A percentile compares a stretch with the other conserved stretches of the same genome.
phyloP scores from a whole-genome alignment of 2,888 invertebrate genomes.

The Horisme vitalbata region DNA sequence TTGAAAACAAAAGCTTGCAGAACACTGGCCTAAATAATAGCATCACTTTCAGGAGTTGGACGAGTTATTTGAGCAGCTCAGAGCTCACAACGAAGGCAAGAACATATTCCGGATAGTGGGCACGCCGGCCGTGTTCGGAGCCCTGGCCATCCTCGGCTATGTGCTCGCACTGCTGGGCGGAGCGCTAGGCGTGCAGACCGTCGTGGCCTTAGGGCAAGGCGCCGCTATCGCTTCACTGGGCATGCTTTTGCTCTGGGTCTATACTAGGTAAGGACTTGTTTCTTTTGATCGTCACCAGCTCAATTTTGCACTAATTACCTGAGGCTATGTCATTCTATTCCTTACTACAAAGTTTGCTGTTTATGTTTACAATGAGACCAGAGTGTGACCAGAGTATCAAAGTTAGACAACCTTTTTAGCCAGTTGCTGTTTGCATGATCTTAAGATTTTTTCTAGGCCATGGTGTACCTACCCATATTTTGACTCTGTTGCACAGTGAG shows the following conservation, averaged over 20 bases:
- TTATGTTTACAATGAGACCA: too few relatives aligned
- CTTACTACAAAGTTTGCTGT: too few relatives aligned
- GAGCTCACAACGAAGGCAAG: slow-evolving; percentile 97
- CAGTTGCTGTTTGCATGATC: too few relatives aligned
- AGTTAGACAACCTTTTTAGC: too few relatives aligned
- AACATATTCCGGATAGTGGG: slow-evolving; percentile 97
- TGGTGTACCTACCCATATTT: too few relatives aligned
- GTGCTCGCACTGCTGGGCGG: slow-evolving; percentile 91
- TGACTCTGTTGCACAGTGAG: too few relatives aligned
- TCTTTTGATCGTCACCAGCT: too few relatives aligned
- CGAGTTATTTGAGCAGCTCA: slow-evolving; percentile 90
- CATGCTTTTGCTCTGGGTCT: slow-evolving; percentile 92
- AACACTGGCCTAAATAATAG: not conserved
- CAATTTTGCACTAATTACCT: too few relatives aligned
- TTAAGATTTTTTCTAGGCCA: too few relatives aligned
- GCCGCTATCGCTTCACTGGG: slow-evolving; percentile 88
- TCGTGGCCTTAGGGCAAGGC: slow-evolving; percentile 89
- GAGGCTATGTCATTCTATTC: too few relatives aligned
- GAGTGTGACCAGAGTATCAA: too few relatives aligned
- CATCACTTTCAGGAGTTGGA: slow-evolving; percentile 88
- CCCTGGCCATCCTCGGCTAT: slow-evolving; percentile 91
- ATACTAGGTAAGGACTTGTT: slow-evolving; percentile 87
- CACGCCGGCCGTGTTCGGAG: slow-evolving; percentile 95
- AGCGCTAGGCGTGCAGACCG: slow-evolving; percentile 88
- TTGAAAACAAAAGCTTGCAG: not conserved